Percentiles rank a stretch among this genome's conserved stretches.
phyloP scores from a whole-genome alignment of 2,888 invertebrate genomes.

The Drosophila imparisetae region DNA sequence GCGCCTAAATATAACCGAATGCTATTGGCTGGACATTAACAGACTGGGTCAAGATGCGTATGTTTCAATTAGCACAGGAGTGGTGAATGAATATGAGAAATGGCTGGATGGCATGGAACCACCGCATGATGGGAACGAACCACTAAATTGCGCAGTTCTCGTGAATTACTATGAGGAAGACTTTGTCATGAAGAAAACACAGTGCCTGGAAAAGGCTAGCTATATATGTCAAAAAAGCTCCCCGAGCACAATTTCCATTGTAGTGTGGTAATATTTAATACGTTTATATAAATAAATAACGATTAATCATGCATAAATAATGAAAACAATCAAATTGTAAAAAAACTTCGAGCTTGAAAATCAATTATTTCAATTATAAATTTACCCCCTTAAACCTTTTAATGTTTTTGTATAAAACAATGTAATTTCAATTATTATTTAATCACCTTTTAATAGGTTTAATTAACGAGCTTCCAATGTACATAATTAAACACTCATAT shows the following conservation, averaged over 20 bases:
- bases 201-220: constrained; percentile 16
- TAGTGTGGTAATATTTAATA: constrained; percentile 27
- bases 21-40: constrained; percentile 43
- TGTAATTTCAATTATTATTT: background rate
- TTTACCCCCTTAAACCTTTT: background rate
- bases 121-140: background rate
- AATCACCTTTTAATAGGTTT: background rate
- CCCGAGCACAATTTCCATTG: constrained; percentile 33
- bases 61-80: constrained; percentile 36
- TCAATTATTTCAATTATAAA: background rate
- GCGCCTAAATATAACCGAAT: constrained; percentile 5
- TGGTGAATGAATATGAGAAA: constrained; percentile 1
- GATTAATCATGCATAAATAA: background rate
- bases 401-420: background rate
- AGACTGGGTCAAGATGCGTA: constrained; percentile 39
- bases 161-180: constrained; percentile 12
- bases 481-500: background rate
- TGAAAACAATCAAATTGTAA: background rate
- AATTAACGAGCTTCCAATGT: background rate
- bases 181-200: constrained; percentile 29
- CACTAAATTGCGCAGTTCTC: constrained; percentile 27
- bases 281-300: background rate
- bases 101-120: constrained; percentile 9
- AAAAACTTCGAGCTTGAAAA: background rate
- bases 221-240: constrained; percentile 34